Percentiles rank a stretch among this genome's conserved stretches.
Conservation (phyloP, 2,797 vertebrate species). For the Macropodus opercularis region DNA sequence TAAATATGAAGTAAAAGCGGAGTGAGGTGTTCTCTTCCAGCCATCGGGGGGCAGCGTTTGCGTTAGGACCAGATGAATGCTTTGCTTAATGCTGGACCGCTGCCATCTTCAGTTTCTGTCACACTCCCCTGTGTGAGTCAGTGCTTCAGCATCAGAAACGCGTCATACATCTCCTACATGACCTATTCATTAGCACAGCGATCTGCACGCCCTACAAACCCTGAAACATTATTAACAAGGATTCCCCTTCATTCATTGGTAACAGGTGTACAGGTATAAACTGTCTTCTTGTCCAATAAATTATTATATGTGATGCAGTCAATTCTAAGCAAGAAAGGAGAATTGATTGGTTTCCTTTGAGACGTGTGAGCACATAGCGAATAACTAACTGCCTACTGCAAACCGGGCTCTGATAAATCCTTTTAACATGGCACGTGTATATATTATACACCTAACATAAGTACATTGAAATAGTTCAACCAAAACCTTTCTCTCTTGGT, state of each 20-base stretch:
- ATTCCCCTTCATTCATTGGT: no score
- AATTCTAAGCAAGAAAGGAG: background rate
- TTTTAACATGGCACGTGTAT: background rate
- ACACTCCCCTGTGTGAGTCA: constrained; percentile 44
- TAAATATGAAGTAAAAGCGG: background rate
- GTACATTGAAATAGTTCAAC: background rate
- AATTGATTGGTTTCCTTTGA: background rate
- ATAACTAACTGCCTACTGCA: background rate
- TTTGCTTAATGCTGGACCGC: constrained; percentile 25
- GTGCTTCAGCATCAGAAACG: constrained; percentile 23
- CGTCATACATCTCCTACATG: background rate
- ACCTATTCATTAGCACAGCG: no score
- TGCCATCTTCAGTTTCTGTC: constrained; percentile 43
- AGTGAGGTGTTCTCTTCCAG: constrained; percentile 28
- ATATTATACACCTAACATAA: no score
- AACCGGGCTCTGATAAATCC: background rate
- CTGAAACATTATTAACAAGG: no score
- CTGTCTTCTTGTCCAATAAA: background rate
- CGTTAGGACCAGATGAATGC: constrained; percentile 10
- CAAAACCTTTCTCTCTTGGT: constrained; percentile 6
- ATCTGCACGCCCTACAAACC: no score
- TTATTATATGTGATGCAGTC: background rate
- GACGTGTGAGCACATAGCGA: background rate
- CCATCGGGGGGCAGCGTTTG: constrained; percentile 66
- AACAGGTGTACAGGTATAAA: no score